Evolutionary conservation across 2,113 vertebrate genomes (phyloP).

Genomic region (Delphinus delphis): DNA sequence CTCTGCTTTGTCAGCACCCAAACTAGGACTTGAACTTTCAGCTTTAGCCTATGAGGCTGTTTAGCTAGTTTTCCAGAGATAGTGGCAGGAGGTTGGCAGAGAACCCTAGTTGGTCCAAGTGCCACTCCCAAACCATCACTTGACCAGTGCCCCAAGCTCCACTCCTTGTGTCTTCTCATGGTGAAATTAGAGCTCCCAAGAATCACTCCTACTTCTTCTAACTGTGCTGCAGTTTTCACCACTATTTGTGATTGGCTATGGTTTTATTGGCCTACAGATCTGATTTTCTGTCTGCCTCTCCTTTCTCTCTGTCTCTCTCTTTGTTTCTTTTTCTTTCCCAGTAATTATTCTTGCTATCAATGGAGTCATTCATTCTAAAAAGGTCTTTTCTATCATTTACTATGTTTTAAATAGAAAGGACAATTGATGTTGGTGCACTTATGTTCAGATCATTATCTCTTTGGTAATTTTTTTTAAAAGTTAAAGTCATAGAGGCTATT

Average conservation of each 20-base stretch:
- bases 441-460: background rate
- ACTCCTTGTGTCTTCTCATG: background rate
- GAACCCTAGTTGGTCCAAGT: no score
- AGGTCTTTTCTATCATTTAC: background rate
- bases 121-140: no score
- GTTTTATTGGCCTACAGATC: background rate
- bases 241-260: background rate
- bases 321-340: background rate
- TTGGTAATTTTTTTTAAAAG: background rate
- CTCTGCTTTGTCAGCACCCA: background rate
- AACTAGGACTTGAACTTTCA: background rate
- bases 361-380: background rate
- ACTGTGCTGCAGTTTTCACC: background rate
- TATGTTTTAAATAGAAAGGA: background rate
- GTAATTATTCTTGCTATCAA: background rate
- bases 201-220: background rate
- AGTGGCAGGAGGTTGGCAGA: background rate
- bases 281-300: background rate
- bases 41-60: background rate
- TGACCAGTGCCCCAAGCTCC: background rate
- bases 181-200: background rate
- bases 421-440: background rate
- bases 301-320: background rate
- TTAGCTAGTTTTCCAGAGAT: background rate
- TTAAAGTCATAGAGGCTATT: background rate